Evolutionary conservation across 2,888 invertebrate genomes (phyloP).

Genomic region (Epinotia nisella): DNA sequence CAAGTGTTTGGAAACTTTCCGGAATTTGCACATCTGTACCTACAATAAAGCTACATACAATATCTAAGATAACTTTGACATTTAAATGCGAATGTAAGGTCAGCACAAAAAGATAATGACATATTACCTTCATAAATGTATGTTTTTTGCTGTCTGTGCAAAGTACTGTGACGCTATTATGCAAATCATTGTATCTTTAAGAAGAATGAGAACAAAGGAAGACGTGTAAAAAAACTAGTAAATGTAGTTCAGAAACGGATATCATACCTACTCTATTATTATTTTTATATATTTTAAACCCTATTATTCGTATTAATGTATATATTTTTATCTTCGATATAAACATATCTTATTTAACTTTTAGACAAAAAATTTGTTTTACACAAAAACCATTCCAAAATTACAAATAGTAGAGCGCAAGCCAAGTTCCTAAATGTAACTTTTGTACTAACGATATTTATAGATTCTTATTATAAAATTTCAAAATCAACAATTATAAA

Average conservation of each 20-base stretch:
- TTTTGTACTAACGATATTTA: background rate
- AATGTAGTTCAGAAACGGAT: constrained; percentile 4
- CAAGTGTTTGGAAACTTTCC: too few species aligned
- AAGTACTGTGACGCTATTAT: constrained; percentile 12
- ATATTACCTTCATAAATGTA: background rate
- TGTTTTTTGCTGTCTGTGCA: constrained; percentile 16
- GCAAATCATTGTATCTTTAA: constrained; percentile 4
- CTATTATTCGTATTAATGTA: background rate
- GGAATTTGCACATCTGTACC: too few species aligned
- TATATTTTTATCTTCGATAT: too few species aligned
- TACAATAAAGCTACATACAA: background rate
- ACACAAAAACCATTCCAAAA: background rate
- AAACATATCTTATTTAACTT: background rate
- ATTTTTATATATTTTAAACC: background rate
- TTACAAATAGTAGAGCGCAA: background rate
- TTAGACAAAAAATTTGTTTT: background rate
- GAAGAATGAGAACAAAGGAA: constrained; percentile 7
- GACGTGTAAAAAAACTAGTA: constrained; percentile 7
- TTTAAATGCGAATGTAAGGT: constrained; percentile 13
- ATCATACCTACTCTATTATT: background rate
- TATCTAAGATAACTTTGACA: background rate
- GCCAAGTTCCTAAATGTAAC: background rate
- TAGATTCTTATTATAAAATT: too few species aligned
- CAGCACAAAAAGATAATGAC: constrained; percentile 11
- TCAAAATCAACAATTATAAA: too few species aligned